These are phyloP conservation scores for Drosophila dunni DNA, from an alignment of 1,140 invertebrate genomes.

Conservation along the genomic window DNA sequence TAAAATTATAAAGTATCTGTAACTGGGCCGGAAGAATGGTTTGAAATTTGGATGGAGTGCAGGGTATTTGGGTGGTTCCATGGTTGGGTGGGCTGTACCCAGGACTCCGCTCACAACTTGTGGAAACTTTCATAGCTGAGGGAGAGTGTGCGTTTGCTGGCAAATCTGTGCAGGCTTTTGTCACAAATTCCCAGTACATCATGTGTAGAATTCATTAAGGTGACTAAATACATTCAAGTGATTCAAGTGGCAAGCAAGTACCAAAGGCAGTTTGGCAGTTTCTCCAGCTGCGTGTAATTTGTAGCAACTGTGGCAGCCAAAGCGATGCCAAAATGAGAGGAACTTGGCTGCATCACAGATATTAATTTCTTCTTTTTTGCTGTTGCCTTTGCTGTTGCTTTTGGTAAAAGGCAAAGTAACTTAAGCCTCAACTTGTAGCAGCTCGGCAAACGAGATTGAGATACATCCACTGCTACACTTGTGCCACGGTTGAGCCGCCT, in stretches of 20 bases:
- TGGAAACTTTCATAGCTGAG: constrained; percentile 63
- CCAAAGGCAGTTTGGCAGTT: constrained; percentile 66
- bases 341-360: constrained; percentile 66
- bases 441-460: constrained; percentile 69
- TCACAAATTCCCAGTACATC: constrained; percentile 76
- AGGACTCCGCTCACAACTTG: constrained; percentile 38
- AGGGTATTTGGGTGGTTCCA: too few species aligned
- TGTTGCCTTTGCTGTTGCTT: not conserved
- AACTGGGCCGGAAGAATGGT: constrained; percentile 39
- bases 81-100: constrained; percentile 14
- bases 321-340: constrained; percentile 65
- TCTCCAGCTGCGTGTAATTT: constrained; percentile 82
- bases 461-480: constrained; percentile 62
- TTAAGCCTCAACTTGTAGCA: constrained; percentile 79
- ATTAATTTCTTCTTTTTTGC: constrained; percentile 74
- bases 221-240: constrained; percentile 76
- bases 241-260: constrained; percentile 10
- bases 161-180: constrained; percentile 80
- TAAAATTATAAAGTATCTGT: constrained; percentile 74
- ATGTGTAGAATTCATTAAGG: constrained; percentile 83
- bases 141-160: constrained; percentile 64
- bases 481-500: constrained; percentile 39
- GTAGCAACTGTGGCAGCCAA: constrained; percentile 78
- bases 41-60: not conserved
- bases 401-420: constrained; percentile 66